phyloP scores from a whole-genome alignment of 2,888 invertebrate species.

The Rhagium mordax region DNA sequence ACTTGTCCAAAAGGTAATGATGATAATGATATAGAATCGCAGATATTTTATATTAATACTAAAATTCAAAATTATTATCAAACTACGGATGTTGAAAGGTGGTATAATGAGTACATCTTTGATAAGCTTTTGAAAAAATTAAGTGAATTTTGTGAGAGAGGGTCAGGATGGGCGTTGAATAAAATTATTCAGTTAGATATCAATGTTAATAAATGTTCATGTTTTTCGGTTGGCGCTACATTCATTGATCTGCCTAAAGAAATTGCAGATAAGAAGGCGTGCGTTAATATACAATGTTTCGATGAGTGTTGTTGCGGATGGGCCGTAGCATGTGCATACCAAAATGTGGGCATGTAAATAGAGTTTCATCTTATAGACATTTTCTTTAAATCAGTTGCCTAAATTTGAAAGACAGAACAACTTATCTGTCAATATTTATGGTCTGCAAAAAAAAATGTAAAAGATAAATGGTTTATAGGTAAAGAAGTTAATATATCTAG shows the following conservation, averaged over 20 bases:
- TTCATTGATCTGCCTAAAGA: not conserved
- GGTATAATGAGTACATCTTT: not conserved
- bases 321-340: not conserved
- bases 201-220: not conserved
- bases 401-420: not conserved
- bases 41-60: not conserved
- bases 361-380: not conserved
- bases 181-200: not conserved
- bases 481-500: not conserved
- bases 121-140: not conserved
- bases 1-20: constrained; percentile 16
- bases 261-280: not conserved
- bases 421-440: not conserved
- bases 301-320: not conserved
- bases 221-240: not conserved
- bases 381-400: not conserved
- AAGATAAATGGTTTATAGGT: not conserved
- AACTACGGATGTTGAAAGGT: not conserved
- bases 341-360: not conserved
- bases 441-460: not conserved
- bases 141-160: not conserved
- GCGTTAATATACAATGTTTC: not conserved
- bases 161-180: not conserved
- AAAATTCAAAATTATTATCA: not conserved
- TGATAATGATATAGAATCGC: not conserved